phyloP scores from a whole-genome alignment of 2,888 invertebrate genomes.

The Steromphala cineraria region DNA sequence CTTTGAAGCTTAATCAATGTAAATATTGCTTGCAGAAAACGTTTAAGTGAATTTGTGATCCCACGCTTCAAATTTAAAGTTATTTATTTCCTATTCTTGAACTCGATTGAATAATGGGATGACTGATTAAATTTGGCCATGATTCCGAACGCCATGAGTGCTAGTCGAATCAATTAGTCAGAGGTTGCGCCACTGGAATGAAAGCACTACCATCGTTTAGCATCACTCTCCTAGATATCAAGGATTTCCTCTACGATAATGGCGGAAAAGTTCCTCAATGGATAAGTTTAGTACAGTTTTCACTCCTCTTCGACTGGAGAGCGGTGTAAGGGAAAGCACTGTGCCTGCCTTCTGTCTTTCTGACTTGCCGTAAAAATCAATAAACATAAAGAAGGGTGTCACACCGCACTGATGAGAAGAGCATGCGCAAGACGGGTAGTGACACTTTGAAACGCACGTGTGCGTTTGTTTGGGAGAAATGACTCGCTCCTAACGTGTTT shows the following conservation, averaged over 20 bases:
- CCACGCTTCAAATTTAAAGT: neutral
- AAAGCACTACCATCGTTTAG: neutral
- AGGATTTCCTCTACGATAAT: neutral
- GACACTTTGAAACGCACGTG: slow-evolving; percentile 18
- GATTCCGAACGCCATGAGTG: neutral
- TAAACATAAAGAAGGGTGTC: slow-evolving; percentile 18
- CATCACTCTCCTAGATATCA: no score
- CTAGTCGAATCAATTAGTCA: neutral
- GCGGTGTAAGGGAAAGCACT: slow-evolving; percentile 17
- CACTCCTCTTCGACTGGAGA: slow-evolving; percentile 4
- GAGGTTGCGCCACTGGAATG: neutral
- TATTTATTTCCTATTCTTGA: slow-evolving; percentile 2
- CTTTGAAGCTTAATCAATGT: no score
- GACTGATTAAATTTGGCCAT: slow-evolving; percentile 9
- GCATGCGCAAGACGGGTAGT: slow-evolving; percentile 7
- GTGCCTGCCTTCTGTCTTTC: neutral
- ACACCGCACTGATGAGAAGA: neutral
- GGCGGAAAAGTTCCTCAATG: neutral
- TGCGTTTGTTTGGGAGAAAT: slow-evolving; percentile 1
- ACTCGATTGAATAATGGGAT: neutral
- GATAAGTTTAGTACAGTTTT: neutral
- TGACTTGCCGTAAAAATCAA: slow-evolving; percentile 17
- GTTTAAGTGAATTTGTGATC: neutral
- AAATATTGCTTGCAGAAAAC: neutral
- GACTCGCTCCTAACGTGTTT: neutral